Base-by-base conservation (phyloP, 2,113 vertebrate genomes). In the Tychaedon coryphoeus region DNA sequence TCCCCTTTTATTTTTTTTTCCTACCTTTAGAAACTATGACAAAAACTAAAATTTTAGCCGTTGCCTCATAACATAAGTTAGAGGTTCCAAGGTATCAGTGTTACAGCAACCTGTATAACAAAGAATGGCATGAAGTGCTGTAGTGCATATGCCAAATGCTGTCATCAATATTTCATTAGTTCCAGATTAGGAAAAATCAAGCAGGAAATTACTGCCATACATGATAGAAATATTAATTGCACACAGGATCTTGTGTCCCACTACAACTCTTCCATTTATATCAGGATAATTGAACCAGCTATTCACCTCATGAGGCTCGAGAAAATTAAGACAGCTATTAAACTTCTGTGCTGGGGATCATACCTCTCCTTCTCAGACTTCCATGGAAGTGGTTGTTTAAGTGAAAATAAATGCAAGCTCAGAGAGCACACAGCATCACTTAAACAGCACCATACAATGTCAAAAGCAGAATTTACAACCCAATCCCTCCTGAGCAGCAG, bases 171-270 rank as follows among this genome's bases (percentile, higher is more conserved):
- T 73, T 83, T 72, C 54, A 54, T 86, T 73, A 62, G 36, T 29
- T 93, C 23, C 66, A 88, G 57, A 69, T 57, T n/a, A 62, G 50
- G 34, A 94, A 64, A 90, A 75, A 88, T 54, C 67, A 90, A 92
- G 66, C 25, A 86, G 40, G 61, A 85, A 42, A 80, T 83, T 1
- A 76, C 71, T 88, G 34, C 51, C 45, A 69, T 29, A 69, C 40
- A 31, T 12, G 14, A 75, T 13, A 70, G 40, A 92, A 92, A 73
- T 60, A 64, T 31, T 56, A 81, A 93, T 23, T 90, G n/a, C 26
- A 84, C 33, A n/a, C n/a, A 78, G 40, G 58, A 67, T 51, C 47
- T 73, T n/a, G 11, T 36, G 28, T 60, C 56, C 29, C 15, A 57
- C 36, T 60, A 47, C 34, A 77, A 20, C 12, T 60, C 58, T 50